These are phyloP conservation scores for Melanostoma scalare DNA, from an alignment of 2,888 invertebrate genomes.

Conservation along the genomic window DNA sequence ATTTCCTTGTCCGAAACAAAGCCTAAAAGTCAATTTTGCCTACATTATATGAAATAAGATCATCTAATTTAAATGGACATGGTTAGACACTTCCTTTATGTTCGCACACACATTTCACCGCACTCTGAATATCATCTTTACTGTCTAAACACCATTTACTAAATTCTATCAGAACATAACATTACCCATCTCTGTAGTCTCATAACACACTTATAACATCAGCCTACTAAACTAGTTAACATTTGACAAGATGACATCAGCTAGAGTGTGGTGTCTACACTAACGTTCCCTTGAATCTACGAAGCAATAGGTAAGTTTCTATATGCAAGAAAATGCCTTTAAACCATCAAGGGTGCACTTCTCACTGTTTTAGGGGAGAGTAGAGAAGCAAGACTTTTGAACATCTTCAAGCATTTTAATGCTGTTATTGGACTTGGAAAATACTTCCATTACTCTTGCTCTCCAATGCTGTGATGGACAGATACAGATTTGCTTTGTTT, in stretches of 20 bases:
- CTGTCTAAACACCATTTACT: no score
- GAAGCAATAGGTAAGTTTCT: neutral
- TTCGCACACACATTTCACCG: no score
- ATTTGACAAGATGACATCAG: slow-evolving; percentile 32
- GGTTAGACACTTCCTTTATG: no score
- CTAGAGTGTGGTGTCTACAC: neutral
- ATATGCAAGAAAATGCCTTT: slow-evolving; percentile 18
- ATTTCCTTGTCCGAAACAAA: no score
- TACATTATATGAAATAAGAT: no score
- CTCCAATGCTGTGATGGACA: neutral
- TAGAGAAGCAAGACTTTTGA: slow-evolving; percentile 29
- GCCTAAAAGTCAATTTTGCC: no score
- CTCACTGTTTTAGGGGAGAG: neutral
- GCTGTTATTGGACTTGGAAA: slow-evolving; percentile 57
- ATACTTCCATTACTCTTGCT: slow-evolving; percentile 30
- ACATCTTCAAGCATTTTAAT: slow-evolving; percentile 46
- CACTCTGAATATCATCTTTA: no score
- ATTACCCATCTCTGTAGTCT: no score
- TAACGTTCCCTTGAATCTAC: neutral
- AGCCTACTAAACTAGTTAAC: slow-evolving; percentile 1
- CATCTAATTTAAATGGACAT: no score
- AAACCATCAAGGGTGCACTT: slow-evolving; percentile 31
- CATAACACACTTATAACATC: neutral
- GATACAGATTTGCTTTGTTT: slow-evolving; percentile 16
- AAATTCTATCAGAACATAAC: no score